Evolutionary conservation across 2,113 vertebrate species (phyloP).

Genomic region (Coregonus clupeaformis): DNA sequence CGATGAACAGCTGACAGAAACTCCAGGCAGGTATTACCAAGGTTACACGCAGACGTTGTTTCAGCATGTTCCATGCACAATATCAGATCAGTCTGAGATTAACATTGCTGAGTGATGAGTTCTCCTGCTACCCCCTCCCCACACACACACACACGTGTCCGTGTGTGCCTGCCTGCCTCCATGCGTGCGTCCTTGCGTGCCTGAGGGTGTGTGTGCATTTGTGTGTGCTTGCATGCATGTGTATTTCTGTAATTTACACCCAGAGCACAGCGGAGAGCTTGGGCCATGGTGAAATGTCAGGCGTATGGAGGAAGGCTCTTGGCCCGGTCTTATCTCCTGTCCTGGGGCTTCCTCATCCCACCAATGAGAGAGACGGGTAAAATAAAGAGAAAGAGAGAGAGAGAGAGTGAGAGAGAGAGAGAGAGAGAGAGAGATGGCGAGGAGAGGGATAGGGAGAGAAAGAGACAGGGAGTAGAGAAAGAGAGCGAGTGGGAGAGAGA

Average conservation of each 20-base stretch:
- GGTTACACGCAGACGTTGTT: slow-evolving; percentile 49
- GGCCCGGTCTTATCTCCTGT: slow-evolving; percentile 46
- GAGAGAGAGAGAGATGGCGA: no score
- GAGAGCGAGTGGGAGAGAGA: no score
- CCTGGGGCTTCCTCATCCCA: slow-evolving; percentile 45
- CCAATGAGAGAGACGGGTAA: background rate
- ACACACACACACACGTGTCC: background rate
- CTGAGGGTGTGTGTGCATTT: background rate
- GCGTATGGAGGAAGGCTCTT: slow-evolving; percentile 20
- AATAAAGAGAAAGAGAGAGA: no score
- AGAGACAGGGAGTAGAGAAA: background rate
- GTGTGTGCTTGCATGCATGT: background rate
- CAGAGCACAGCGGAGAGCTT: background rate
- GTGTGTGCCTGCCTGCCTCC: background rate
- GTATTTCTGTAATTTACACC: background rate
- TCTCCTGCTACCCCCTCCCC: background rate
- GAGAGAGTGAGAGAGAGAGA: background rate
- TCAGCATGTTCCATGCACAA: slow-evolving; percentile 41
- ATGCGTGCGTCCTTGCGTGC: background rate
- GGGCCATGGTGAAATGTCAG: slow-evolving; percentile 41
- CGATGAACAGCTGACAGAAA: slow-evolving; percentile 46
- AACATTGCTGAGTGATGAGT: background rate
- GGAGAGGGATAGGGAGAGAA: no score
- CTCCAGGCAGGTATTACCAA: slow-evolving; percentile 28
- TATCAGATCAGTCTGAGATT: slow-evolving; percentile 25